Conservation (phyloP, 2,113 vertebrate species). For the Sylvietta virens region DNA sequence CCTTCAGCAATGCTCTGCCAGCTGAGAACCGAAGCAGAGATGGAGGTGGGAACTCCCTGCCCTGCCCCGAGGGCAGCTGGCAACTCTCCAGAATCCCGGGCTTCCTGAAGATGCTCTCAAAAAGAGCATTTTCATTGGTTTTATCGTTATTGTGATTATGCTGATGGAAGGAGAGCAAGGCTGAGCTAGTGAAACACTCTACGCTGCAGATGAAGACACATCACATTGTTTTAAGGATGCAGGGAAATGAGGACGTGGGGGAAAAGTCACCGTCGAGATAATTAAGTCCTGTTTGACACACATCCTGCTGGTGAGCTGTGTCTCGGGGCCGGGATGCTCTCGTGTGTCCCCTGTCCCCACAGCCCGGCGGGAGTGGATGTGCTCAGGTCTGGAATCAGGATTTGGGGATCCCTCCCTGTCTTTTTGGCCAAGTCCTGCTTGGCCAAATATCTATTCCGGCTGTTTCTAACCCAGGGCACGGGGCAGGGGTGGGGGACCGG, state of each 20-base stretch:
- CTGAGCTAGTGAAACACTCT: neutral
- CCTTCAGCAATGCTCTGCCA: neutral
- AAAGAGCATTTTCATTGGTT: neutral
- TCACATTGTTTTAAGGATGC: neutral
- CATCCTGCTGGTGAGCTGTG: neutral
- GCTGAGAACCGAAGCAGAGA: neutral
- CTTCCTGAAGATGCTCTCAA: neutral
- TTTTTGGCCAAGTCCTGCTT: neutral
- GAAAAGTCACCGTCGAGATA: neutral
- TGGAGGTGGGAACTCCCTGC: neutral
- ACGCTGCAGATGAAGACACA: neutral
- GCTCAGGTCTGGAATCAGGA: fast-evolving
- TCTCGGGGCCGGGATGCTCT: neutral
- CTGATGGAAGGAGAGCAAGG: neutral
- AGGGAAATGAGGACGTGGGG: neutral
- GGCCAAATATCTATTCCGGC: neutral
- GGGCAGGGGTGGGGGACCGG: too few relatives aligned
- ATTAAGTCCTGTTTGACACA: neutral
- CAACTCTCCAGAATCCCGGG: neutral
- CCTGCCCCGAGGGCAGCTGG: neutral
- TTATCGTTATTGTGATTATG: neutral
- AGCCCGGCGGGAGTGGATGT: fast-evolving
- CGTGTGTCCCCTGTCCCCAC: neutral
- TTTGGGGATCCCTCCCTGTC: neutral
- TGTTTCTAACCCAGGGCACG: fast-evolving